Evolutionary conservation across 2,888 invertebrate species (phyloP).

Genomic region (Xestia c-nigrum): DNA sequence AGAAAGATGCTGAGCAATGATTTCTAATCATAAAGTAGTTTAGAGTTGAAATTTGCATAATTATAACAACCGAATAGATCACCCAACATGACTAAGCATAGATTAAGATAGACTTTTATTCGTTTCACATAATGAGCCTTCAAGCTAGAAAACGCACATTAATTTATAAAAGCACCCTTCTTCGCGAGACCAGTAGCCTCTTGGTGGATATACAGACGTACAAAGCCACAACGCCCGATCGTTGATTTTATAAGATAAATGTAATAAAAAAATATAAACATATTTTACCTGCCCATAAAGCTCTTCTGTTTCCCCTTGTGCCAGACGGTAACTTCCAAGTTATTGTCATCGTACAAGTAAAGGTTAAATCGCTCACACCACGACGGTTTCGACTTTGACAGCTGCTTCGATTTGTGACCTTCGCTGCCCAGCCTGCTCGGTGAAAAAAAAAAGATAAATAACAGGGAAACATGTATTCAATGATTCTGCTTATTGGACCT

Average conservation of each 20-base stretch:
- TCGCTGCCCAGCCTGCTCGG: conserved; percentile 82
- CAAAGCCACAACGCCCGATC: neutral
- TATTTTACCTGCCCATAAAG: conserved; percentile 85
- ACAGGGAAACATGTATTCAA: conserved; percentile 25
- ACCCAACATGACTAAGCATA: neutral
- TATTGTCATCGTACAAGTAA: conserved; percentile 82
- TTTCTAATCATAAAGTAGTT: neutral
- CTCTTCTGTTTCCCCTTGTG: conserved; percentile 87
- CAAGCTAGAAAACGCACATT: neutral
- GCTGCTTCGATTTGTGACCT: conserved; percentile 85
- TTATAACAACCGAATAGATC: neutral
- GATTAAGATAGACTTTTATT: neutral
- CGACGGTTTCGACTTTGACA: conserved; percentile 81
- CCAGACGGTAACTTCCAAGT: conserved; percentile 85
- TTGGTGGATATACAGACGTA: no score
- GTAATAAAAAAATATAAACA: neutral
- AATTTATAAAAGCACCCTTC: neutral
- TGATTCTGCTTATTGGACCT: neutral
- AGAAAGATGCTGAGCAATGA: neutral
- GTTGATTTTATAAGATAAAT: neutral
- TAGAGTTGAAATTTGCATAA: neutral
- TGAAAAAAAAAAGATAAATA: conserved; percentile 31
- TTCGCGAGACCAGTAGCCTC: no score
- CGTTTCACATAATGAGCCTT: neutral
- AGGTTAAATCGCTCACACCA: conserved; percentile 87